A percentile compares a stretch with the other conserved stretches of the same genome.
Evolutionary conservation across 2,888 invertebrate genomes (phyloP).

Genomic region (Danaus chrysippus): DNA sequence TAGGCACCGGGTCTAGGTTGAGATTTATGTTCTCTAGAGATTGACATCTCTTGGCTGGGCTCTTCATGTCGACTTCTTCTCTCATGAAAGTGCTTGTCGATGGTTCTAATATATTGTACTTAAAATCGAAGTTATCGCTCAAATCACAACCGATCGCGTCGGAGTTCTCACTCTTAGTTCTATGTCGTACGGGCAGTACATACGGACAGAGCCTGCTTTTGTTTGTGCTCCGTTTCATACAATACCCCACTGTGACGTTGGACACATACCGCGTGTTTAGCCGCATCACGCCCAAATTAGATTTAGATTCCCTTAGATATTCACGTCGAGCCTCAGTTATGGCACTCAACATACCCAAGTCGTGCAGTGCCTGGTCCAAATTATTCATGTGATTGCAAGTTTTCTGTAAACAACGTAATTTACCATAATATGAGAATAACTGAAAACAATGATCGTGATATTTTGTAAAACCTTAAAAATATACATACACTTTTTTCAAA

Average conservation of each 20-base stretch:
- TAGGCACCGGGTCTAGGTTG: slow-evolving; percentile 55
- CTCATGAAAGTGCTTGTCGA: slow-evolving; percentile 59
- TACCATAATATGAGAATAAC: slow-evolving; percentile 19
- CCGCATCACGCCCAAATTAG: slow-evolving; percentile 72
- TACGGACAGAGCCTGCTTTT: slow-evolving; percentile 81
- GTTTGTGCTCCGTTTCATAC: slow-evolving; percentile 74
- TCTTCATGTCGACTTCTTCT: slow-evolving; percentile 48
- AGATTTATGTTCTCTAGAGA: slow-evolving; percentile 80
- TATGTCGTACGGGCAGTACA: slow-evolving; percentile 75
- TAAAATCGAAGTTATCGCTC: slow-evolving; percentile 56
- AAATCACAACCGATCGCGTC: slow-evolving; percentile 66
- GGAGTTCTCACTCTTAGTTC: slow-evolving; percentile 82
- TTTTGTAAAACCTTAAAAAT: slow-evolving; percentile 20
- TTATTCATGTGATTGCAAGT: slow-evolving; percentile 69
- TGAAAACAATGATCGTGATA: slow-evolving; percentile 1
- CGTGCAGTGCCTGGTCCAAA: slow-evolving; percentile 79
- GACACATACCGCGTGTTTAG: slow-evolving; percentile 81
- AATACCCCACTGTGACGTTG: slow-evolving; percentile 81
- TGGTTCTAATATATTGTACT: slow-evolving; percentile 60
- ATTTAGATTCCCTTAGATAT: slow-evolving; percentile 74
- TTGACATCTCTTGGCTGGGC: slow-evolving; percentile 78
- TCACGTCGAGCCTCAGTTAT: slow-evolving; percentile 79
- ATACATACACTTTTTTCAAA: slow-evolving; percentile 58
- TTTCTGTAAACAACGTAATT: slow-evolving; percentile 64
- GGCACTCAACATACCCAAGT: slow-evolving; percentile 80